These are phyloP conservation scores for Tonatia bakeri DNA, from an alignment of 2,113 vertebrate species.

Conservation along the genomic window DNA sequence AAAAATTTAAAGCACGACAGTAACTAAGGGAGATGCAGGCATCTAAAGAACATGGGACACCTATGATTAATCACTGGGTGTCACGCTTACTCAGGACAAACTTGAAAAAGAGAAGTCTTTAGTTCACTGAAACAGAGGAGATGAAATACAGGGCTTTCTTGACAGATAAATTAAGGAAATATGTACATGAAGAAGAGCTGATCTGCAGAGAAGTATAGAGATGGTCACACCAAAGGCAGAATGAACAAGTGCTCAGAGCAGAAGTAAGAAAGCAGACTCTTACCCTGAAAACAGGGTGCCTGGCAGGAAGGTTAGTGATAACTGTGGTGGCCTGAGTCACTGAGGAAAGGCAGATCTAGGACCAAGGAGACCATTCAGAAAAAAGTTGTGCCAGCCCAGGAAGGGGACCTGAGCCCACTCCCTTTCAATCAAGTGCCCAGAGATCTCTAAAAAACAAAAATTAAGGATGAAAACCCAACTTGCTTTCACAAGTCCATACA, in stretches of 20 bases:
- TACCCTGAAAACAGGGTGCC: not conserved
- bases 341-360: not conserved
- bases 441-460: not conserved
- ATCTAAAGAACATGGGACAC: not conserved
- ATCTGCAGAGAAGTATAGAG: not conserved
- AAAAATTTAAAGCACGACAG: not conserved
- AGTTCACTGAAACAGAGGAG: not conserved
- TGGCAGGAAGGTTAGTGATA: rapidly evolving
- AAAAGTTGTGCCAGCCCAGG: not conserved
- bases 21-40: not conserved
- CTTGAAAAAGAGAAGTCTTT: not conserved
- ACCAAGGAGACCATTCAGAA: not conserved
- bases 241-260: not conserved
- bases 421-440: not conserved
- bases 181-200: not conserved
- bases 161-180: not conserved
- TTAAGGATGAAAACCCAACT: not conserved
- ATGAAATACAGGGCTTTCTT: not conserved
- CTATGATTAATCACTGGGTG: not conserved
- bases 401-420: not conserved
- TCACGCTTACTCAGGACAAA: not conserved
- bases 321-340: not conserved
- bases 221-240: not conserved
- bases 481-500: not conserved
- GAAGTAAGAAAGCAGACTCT: not conserved